phyloP scores from a whole-genome alignment of 2,888 invertebrate genomes.

The Serripes groenlandicus region DNA sequence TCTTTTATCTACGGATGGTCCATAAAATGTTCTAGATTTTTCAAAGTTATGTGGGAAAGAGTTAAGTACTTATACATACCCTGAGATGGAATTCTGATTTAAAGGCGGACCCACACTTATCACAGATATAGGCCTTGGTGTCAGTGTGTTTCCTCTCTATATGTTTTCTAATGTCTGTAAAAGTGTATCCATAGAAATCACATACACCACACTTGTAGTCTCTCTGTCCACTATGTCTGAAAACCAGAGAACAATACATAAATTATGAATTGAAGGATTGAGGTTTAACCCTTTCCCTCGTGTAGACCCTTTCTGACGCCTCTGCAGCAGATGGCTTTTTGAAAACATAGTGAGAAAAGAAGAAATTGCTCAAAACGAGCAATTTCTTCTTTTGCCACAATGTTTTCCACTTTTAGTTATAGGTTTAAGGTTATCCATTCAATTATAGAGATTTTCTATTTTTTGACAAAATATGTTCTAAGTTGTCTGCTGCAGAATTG shows the following conservation, averaged over 20 bases:
- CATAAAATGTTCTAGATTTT: too few relatives aligned
- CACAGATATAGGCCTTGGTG: conserved; percentile 82
- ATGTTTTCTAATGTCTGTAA: conserved; percentile 87
- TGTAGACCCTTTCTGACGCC: neutral
- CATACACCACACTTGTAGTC: conserved; percentile 87
- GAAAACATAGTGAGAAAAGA: neutral
- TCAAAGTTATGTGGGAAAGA: neutral
- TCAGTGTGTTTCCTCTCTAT: conserved; percentile 86
- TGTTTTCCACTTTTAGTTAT: too few relatives aligned
- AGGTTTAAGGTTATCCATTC: too few relatives aligned
- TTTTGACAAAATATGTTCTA: too few relatives aligned
- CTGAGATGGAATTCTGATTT: conserved; percentile 77
- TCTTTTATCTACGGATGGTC: too few relatives aligned
- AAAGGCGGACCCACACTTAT: conserved; percentile 84
- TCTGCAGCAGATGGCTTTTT: neutral
- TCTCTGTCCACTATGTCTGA: conserved; percentile 86
- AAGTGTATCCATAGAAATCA: conserved; percentile 87
- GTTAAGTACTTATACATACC: conserved; percentile 60
- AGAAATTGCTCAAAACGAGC: conserved; percentile 1
- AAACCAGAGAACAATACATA: too few relatives aligned
- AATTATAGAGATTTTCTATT: too few relatives aligned
- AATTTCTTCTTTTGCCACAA: conserved; percentile 1
- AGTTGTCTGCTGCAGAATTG: too few relatives aligned
- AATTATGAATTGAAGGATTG: neutral
- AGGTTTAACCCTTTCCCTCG: neutral